A percentile compares a stretch with the other conserved stretches of the same genome.
These are phyloP conservation scores for Pangasius sanitwongsei DNA, from an alignment of 2,797 vertebrate species.

Conservation along the genomic window DNA sequence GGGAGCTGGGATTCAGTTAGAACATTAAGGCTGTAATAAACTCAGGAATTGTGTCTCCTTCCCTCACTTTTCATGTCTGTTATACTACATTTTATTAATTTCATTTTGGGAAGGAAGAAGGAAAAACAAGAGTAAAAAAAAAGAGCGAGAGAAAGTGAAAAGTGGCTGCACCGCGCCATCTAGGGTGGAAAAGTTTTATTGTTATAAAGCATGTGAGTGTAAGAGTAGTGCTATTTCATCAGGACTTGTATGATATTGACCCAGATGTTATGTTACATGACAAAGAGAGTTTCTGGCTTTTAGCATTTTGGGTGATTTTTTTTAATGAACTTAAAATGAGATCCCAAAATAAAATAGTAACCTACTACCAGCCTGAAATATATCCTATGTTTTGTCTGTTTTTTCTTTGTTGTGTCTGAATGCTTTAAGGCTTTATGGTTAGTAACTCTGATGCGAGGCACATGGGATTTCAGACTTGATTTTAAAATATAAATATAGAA, in stretches of 20 bases:
- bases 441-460: neutral
- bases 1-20: neutral
- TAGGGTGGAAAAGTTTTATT: conserved; percentile 55
- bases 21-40: neutral
- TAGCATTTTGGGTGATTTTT: neutral
- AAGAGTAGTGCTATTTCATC: neutral
- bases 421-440: neutral
- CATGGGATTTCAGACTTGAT: neutral
- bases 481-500: neutral
- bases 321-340: neutral
- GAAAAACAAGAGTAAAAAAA: neutral
- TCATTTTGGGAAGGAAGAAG: neutral
- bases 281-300: neutral
- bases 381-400: neutral
- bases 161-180: conserved; percentile 60
- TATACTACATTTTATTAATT: neutral
- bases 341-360: neutral
- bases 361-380: neutral
- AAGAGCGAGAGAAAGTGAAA: neutral
- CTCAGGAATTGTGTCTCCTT: neutral
- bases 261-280: neutral
- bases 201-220: neutral
- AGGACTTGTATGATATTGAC: neutral
- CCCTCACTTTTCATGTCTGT: neutral
- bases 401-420: neutral